Evolutionary conservation across 2,113 vertebrate genomes (phyloP), one percentile per base, ranked within the genome.

Genomic region (Mesitornis unicolor): DNA sequence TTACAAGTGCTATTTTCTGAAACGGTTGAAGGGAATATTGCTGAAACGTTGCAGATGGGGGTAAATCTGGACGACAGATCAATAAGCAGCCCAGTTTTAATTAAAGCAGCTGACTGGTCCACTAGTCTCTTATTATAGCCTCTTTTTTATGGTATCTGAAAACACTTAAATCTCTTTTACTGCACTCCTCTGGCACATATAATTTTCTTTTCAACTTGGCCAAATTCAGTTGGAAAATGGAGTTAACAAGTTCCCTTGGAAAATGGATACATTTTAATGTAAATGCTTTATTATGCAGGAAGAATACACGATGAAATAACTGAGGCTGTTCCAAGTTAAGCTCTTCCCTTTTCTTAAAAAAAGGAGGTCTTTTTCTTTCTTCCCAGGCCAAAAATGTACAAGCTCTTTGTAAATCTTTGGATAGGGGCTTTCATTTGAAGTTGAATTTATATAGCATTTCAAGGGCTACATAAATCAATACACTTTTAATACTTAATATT

Each of bases 1-100:
- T 48, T 42, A 16, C 13, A 28, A 70, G 47, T 1, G 1, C 53
- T 42, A 7, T 70, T 87, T 90, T 60, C 73, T 59, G 19, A 56
- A 85, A 33, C 1, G 10, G 50, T 28, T 42, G 29, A 67, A 88
- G 31, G 15, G 40, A 91, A 65, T 51, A 65, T 35, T 76, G 53
- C 87, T 42, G 84, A 64, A 91, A 51, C 25, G 36, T 26, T 85
- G 91, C 47, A 73, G 63, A 60, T 35, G 10, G 36, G 57, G 63
- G 45, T 68, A 65, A 88, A 86, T 88, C 85, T 63, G 75, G 68
- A 19, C 2, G 0, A 35, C 1, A 59, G 90, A 92, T 94, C 87
- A 95, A 95, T 94, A 94, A 77, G 48, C 53, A 87, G 82, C 60
- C 47, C 71, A 40, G 45, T 70, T 92, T 95, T 92, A 95, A 96